A percentile compares a stretch with the other conserved stretches of the same genome.
Evolutionary conservation across 2,888 invertebrate species (phyloP).

Genomic region (Spicauda simplicius): DNA sequence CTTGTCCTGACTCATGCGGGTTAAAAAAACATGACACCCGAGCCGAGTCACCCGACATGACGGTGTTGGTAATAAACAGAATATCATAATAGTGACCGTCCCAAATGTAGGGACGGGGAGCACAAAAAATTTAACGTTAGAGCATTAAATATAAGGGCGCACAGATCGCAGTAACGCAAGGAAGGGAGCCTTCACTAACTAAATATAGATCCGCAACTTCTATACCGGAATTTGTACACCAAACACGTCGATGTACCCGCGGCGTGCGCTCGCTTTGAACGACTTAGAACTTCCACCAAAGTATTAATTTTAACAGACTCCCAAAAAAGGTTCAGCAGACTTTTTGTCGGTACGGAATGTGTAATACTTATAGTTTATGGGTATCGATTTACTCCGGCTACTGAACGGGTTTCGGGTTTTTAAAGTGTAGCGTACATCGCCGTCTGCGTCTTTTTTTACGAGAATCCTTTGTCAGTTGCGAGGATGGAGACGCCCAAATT

Average conservation of each 20-base stretch:
- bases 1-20: conserved; percentile 70
- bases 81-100: conserved; percentile 64
- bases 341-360: conserved; percentile 25
- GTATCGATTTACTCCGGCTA: conserved; percentile 33
- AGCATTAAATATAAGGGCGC: conserved; percentile 38
- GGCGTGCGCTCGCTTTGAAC: conserved; percentile 33
- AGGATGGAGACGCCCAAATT: conserved; percentile 11
- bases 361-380: conserved; percentile 26
- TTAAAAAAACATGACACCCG: conserved; percentile 57
- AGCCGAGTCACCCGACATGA: conserved; percentile 43
- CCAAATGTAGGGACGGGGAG: conserved; percentile 48
- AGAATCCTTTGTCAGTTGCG: conserved; percentile 7
- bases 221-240: conserved; percentile 65
- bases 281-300: conserved; percentile 21
- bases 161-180: conserved; percentile 31
- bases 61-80: conserved; percentile 56
- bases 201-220: conserved; percentile 70
- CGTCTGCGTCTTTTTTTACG: conserved; percentile 10
- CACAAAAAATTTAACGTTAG: conserved; percentile 33
- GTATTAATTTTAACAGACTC: conserved; percentile 42
- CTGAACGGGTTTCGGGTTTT: conserved; percentile 39
- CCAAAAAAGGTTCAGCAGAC: conserved; percentile 37
- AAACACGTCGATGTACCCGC: conserved; percentile 59
- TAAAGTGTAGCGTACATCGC: conserved; percentile 21
- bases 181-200: conserved; percentile 64